These are phyloP conservation scores for Oryzaephilus surinamensis DNA, from an alignment of 1,140 invertebrate genomes.

Conservation along the genomic window DNA sequence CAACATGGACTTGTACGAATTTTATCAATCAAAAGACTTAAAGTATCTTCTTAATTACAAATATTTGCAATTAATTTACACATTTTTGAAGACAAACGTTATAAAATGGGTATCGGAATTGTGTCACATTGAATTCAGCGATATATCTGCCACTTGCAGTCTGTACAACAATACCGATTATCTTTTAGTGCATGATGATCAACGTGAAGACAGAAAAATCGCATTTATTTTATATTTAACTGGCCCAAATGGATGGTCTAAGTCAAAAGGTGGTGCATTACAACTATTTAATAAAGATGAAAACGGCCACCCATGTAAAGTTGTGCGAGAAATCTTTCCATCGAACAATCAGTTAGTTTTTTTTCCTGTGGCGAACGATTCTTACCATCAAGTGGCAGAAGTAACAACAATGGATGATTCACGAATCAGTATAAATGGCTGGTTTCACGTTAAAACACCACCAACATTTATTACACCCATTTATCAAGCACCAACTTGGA, in stretches of 20 bases:
- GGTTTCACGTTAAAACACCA: conserved; percentile 51
- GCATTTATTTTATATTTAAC: conserved; percentile 58
- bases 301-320: conserved; percentile 42
- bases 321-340: conserved; percentile 45
- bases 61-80: conserved; percentile 42
- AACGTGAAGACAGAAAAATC: conserved; percentile 54
- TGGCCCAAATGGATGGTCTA: conserved; percentile 46
- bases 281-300: conserved; percentile 51
- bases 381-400: conserved; percentile 51
- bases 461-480: conserved; percentile 28
- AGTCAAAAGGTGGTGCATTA: conserved; percentile 52
- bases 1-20: conserved; percentile 60
- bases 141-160: conserved; percentile 59
- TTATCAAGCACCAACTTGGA: conserved; percentile 18
- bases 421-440: conserved; percentile 61
- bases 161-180: conserved; percentile 60
- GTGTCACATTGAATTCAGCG: conserved; percentile 47
- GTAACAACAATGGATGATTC: conserved; percentile 48
- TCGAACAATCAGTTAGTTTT: conserved; percentile 61
- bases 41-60: conserved; percentile 41
- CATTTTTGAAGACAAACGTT: conserved; percentile 46
- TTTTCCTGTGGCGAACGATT: conserved; percentile 50
- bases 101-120: conserved; percentile 48
- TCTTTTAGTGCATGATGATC: conserved; percentile 62
- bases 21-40: conserved; percentile 56